Evolutionary conservation across 2,797 vertebrate genomes (phyloP).

Genomic region (Trichosurus vulpecula): DNA sequence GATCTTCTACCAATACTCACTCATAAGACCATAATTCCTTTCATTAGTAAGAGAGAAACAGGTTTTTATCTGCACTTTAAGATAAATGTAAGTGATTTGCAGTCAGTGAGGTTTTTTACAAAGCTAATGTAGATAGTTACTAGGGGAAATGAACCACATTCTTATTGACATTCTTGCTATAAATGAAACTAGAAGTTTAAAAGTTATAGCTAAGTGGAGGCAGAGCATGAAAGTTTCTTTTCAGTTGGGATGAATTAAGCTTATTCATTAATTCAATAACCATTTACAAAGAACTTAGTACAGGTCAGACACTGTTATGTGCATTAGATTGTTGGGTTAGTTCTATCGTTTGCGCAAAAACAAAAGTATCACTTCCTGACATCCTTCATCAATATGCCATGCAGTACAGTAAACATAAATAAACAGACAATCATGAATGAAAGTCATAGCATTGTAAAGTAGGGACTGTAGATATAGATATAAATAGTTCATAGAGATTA

Average conservation of each 20-base stretch:
- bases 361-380: not conserved
- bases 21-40: not conserved
- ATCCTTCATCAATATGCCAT: not conserved
- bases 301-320: not conserved
- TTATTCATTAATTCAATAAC: slow-evolving; percentile 18
- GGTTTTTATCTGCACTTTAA: not conserved
- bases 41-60: not conserved
- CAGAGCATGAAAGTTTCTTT: not conserved
- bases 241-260: not conserved
- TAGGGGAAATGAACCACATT: not conserved
- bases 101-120: not conserved
- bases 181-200: not conserved
- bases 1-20: not conserved
- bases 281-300: not conserved
- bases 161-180: not conserved
- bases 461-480: not conserved
- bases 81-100: not conserved
- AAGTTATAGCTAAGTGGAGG: not conserved
- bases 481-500: too few relatives aligned
- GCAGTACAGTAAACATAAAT: not conserved
- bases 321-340: not conserved
- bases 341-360: not conserved
- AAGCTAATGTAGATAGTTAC: not conserved
- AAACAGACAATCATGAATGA: not conserved
- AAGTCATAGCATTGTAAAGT: not conserved